These are phyloP conservation scores for Euproctis similis DNA, from an alignment of 2,888 invertebrate species.

Conservation along the genomic window DNA sequence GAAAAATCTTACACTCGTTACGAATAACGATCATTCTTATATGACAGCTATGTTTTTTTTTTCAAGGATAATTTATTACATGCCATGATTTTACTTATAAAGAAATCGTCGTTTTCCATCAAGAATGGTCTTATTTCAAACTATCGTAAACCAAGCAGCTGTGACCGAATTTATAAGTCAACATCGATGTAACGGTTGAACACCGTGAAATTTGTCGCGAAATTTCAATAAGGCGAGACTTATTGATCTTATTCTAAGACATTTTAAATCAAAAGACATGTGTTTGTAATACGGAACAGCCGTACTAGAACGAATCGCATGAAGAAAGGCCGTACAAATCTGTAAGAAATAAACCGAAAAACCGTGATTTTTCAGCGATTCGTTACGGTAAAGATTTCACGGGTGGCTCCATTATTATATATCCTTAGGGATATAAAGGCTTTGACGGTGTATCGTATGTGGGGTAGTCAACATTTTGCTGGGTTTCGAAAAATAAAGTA, in stretches of 20 bases:
- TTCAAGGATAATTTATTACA: no score
- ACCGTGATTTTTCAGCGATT: slow-evolving; percentile 76
- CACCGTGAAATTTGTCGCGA: slow-evolving; percentile 68
- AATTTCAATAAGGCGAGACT: slow-evolving; percentile 66
- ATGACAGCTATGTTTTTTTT: no score
- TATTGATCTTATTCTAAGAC: slow-evolving; percentile 45
- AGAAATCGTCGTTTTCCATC: no score
- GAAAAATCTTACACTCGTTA: no score
- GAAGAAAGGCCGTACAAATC: slow-evolving; percentile 77
- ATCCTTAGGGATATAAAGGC: slow-evolving; percentile 35
- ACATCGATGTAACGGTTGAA: slow-evolving; percentile 72
- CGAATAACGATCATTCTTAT: no score
- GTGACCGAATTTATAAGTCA: slow-evolving; percentile 75
- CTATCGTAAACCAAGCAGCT: slow-evolving; percentile 60
- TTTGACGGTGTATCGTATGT: slow-evolving; percentile 15
- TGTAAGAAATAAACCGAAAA: slow-evolving; percentile 76
- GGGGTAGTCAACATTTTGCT: slow-evolving; percentile 19
- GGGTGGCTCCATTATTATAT: slow-evolving; percentile 60
- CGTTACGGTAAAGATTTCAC: slow-evolving; percentile 69
- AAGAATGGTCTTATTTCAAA: no score
- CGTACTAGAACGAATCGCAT: slow-evolving; percentile 64
- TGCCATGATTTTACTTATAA: no score
- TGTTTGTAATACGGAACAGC: slow-evolving; percentile 73
- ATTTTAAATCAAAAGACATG: slow-evolving; percentile 68
- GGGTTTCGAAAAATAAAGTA: no score